phyloP scores from a whole-genome alignment of 2,113 vertebrate species.

The Manacus vitellinus region DNA sequence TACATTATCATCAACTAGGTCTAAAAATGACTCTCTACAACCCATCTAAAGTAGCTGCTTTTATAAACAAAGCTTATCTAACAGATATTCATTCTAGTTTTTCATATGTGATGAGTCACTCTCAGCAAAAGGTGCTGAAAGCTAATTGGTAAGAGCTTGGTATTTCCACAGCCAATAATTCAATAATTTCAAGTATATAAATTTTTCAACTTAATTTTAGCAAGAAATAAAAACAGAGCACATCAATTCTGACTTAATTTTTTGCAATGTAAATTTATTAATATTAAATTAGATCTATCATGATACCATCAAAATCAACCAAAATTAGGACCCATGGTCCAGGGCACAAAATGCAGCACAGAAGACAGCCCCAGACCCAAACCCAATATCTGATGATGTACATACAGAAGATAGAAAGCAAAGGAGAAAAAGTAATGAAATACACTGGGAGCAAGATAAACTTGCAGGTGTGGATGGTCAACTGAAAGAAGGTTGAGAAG shows the following conservation, averaged over 20 bases:
- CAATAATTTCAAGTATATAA: neutral
- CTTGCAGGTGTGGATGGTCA: neutral
- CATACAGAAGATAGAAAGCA: neutral
- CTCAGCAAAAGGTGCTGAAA: constrained; percentile 1
- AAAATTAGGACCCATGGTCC: neutral
- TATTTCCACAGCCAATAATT: constrained; percentile 18
- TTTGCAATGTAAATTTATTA: neutral
- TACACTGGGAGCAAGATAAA: neutral
- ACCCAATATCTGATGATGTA: neutral
- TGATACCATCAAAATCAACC: neutral
- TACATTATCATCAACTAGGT: neutral
- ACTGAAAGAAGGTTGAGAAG: neutral
- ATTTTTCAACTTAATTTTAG: constrained; percentile 45
- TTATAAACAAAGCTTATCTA: constrained; percentile 29
- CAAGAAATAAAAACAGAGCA: constrained; percentile 5
- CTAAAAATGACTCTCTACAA: neutral
- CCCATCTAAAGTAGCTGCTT: neutral
- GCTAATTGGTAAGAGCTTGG: neutral
- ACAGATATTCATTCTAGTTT: neutral
- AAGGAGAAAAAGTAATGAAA: neutral
- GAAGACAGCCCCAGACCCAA: neutral
- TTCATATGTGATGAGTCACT: neutral
- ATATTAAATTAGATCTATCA: neutral
- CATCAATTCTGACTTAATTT: neutral
- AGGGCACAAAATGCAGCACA: neutral